A percentile compares a stretch with the other conserved stretches of the same genome.
Evolutionary conservation across 1,140 invertebrate genomes (phyloP).

Genomic region (Pogonomyrmex californicus): DNA sequence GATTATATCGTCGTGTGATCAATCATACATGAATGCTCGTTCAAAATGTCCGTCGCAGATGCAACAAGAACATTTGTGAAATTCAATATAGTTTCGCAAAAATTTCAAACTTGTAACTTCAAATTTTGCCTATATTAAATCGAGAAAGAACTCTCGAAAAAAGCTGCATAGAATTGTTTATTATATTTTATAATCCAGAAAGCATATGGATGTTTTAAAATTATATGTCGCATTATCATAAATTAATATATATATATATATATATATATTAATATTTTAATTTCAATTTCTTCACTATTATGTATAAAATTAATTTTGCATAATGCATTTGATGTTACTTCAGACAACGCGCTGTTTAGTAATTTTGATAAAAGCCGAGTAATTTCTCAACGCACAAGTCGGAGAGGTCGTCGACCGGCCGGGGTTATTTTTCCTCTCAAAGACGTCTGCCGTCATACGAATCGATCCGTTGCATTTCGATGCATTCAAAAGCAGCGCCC

Average conservation of each 20-base stretch:
- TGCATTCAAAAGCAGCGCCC: background rate
- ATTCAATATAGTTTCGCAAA: background rate
- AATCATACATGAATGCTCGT: background rate
- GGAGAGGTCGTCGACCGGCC: conserved; percentile 24
- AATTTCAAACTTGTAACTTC: background rate
- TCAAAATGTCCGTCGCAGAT: background rate
- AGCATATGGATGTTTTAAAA: background rate
- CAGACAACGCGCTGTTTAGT: conserved; percentile 9
- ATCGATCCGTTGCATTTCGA: conserved; percentile 48
- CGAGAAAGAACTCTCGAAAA: background rate
- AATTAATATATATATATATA: background rate
- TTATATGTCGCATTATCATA: background rate
- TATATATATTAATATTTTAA: background rate
- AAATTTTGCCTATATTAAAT: background rate
- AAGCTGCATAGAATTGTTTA: background rate
- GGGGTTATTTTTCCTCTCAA: conserved; percentile 35
- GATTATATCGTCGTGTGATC: conserved; percentile 1
- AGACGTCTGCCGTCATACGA: conserved; percentile 21
- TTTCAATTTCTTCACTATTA: background rate
- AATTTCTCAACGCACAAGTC: conserved; percentile 38
- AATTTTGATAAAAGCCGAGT: conserved; percentile 47
- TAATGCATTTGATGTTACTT: conserved; percentile 17
- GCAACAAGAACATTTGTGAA: background rate
- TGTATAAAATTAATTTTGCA: background rate
- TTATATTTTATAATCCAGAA: background rate